Evolutionary conservation across 2,888 invertebrate species (phyloP).

Genomic region (Platycnemis pennipes): DNA sequence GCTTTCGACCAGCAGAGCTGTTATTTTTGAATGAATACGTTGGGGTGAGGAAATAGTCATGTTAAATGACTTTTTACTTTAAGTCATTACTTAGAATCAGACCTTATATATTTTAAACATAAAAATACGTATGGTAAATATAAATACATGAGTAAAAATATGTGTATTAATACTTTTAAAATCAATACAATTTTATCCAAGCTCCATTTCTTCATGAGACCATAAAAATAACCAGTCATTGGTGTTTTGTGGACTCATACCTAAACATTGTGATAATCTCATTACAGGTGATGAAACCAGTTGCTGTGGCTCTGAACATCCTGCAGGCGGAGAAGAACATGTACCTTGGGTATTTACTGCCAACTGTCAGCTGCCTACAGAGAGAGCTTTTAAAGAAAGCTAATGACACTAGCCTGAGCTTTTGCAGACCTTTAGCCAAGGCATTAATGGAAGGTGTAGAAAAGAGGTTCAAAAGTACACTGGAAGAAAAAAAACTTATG

Average conservation of each 20-base stretch:
- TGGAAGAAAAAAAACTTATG: not conserved
- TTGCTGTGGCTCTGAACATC: not conserved
- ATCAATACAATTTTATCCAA: conserved; percentile 1
- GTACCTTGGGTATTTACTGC: conserved; percentile 6
- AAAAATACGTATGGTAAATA: not conserved
- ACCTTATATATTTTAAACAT: no score
- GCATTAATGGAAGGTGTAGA: conserved; percentile 12
- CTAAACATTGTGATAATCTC: no score
- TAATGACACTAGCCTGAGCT: not conserved
- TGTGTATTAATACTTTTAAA: not conserved
- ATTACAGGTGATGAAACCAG: no score
- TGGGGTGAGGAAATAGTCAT: not conserved
- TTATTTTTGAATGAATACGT: no score
- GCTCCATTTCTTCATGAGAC: not conserved
- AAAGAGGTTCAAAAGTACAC: not conserved
- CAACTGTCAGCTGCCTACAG: conserved; percentile 3
- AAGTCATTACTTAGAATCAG: not conserved
- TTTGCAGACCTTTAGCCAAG: not conserved
- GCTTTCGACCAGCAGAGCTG: no score
- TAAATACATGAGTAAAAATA: not conserved
- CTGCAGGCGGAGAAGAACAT: not conserved
- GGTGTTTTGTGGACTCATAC: no score
- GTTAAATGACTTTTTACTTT: not conserved
- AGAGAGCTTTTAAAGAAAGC: not conserved
- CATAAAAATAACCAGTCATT: no score